Evolutionary conservation across 2,797 vertebrate species (phyloP), one percentile per base, ranked within the genome.

Genomic region (Perodicticus potto): DNA sequence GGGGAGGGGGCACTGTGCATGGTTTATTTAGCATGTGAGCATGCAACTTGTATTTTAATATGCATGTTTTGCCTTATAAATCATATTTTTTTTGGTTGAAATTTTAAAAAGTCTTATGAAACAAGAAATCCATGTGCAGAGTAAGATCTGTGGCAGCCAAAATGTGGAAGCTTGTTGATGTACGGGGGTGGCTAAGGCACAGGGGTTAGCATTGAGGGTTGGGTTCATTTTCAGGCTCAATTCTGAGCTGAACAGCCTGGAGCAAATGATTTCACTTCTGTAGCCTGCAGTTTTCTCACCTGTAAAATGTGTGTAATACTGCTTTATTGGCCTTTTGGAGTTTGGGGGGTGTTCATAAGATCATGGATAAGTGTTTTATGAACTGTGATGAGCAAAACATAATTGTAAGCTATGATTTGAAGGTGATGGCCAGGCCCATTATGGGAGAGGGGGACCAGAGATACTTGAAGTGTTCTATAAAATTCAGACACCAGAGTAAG

Each of bases 341-440:
- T 88, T 94, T 69, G 7, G 3, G 11, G 4, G 2, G 53, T 49
- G 76, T 81, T 95, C 65, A 70, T 96, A 93, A 97, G 86, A 91
- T 96, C 95, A 93, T 89, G 70, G 91, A 55, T 89, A 61, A 34
- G 20, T 97, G 86, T 80, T 97, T 97, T 93, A 95, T 94, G 88
- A 97, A 89, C 96, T 93, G 80, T 89, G 59, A 93, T 73, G 81
- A 95, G 72, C 61, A 94, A 90, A 61, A 84, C 32, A 81, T 77
- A 86, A 69, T 89, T 86, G 65, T 96, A 55, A 94, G 93, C 94
- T 77, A 77, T 84, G 61, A 86, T 86, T 91, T 88, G 45, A 95
- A 94, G 40, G 72, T 72, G 72, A 92, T 63, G 43, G 91, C 43
- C 70, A 76, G 45, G 37, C 69, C 34, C 34, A 40, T 94, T 88